Evolutionary conservation across 2,113 vertebrate species (phyloP), one percentile per base, ranked within the genome.

Genomic region (Acinonyx jubatus): DNA sequence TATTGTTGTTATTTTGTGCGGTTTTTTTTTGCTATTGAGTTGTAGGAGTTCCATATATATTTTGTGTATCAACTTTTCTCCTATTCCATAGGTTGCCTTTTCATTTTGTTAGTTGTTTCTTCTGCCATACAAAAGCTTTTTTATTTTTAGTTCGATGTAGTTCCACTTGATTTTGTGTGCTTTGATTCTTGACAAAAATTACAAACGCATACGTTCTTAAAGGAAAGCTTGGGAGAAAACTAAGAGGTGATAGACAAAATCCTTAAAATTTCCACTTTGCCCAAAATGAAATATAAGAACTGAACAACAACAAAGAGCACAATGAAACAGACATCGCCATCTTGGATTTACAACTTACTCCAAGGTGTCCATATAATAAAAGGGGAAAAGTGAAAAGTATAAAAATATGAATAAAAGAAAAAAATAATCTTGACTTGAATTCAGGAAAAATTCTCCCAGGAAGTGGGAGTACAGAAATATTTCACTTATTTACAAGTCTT

Each of bases 401-500:
- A 82, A 71, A 92, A 33, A 71, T 16, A 82, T n/a, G n/a, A 80
- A 79, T 38, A 41, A 81, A 66, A 89, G 74, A 57, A 57, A 74
- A 86, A 71, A 38, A 9, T 83, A 18, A 88, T 61, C 36, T 82
- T 61, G 11, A 85, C 63, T 50, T 88, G 41, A 93, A 88, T 71
- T 97, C 25, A 93, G 57, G 15, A 95, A 93, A 86, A 89, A 86
- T 21, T 74, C 45, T 45, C 45, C 45, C 45, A 87, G n/a, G 52
- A 65, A 10, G 33, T 73, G 4, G 5, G 7, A 36, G 11, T 78
- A 63, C 1, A 78, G 21, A 97, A 94, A 57, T 57, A 95, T 29
- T 73, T 89, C 38, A 82, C 66, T 57, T 73, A 73, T 68, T 66
- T 63, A 29, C 25, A 74, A 63, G 9, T 69, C n/a, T 52, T 68